Evolutionary conservation across 2,113 vertebrate genomes (phyloP).

Genomic region (Sminthopsis crassicaudata): DNA sequence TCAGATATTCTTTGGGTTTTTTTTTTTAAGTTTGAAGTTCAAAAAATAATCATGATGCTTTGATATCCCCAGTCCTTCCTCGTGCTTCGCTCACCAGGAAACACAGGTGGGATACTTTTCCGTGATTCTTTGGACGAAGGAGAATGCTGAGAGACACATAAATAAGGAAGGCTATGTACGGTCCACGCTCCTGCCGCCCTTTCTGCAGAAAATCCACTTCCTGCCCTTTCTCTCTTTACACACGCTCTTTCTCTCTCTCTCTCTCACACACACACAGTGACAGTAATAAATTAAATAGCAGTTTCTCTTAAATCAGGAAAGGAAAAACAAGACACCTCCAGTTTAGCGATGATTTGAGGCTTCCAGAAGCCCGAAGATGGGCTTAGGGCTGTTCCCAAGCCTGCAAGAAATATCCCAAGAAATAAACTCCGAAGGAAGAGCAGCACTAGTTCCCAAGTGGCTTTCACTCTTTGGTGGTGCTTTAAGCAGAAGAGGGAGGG

Average conservation of each 20-base stretch:
- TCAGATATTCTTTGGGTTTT: slow-evolving; percentile 82
- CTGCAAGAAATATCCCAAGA: slow-evolving; percentile 13
- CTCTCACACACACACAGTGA: slow-evolving; percentile 17
- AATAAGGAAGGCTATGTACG: slow-evolving; percentile 69
- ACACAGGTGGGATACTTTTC: slow-evolving; percentile 70
- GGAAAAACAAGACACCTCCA: slow-evolving; percentile 13
- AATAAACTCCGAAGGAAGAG: slow-evolving; percentile 7
- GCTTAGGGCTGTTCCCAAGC: neutral
- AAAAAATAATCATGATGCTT: slow-evolving; percentile 76
- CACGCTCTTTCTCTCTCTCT: slow-evolving; percentile 35
- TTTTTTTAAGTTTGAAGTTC: slow-evolving; percentile 74
- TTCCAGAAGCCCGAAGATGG: slow-evolving; percentile 45
- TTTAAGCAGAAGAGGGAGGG: neutral
- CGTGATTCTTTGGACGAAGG: slow-evolving; percentile 82
- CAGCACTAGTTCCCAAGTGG: slow-evolving; percentile 8
- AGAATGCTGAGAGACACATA: slow-evolving; percentile 79
- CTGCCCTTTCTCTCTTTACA: slow-evolving; percentile 69
- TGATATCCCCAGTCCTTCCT: slow-evolving; percentile 73
- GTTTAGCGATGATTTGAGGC: slow-evolving; percentile 36
- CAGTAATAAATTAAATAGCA: slow-evolving; percentile 41
- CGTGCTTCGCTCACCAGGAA: slow-evolving; percentile 69
- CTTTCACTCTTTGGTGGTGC: slow-evolving; percentile 32
- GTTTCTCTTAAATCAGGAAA: slow-evolving; percentile 14
- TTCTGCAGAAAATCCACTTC: slow-evolving; percentile 61
- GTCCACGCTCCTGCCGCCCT: slow-evolving; percentile 51